Evolutionary conservation across 2,888 invertebrate genomes (phyloP), one percentile per base, ranked within the genome.

Genomic region (Drosophila atripex): DNA sequence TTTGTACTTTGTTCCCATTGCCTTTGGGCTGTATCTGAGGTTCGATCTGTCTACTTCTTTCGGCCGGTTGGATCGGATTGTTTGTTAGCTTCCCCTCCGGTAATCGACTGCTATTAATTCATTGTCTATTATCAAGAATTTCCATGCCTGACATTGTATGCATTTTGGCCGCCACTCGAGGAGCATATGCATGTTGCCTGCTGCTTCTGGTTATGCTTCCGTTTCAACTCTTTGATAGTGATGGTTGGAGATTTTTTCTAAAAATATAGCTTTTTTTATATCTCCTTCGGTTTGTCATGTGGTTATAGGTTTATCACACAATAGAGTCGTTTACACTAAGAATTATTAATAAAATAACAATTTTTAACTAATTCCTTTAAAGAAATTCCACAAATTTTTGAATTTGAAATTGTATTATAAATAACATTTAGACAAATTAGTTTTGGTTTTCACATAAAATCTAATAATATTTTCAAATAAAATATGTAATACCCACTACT

Each of bases 91-190:
- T 60, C 65, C 73, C 64, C 66, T 66, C 73, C 63, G 75, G 76
- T 78, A 86, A 86, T 78, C 80, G 80, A 73, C 86, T 77, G 86
- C 85, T 74, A 86, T 85, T 86, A 85, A 85, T 85, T 85, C 84
- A 85, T 84, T 84, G 84, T 80, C 84, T 75, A 85, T 84, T 86
- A 84, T 84, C 78, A 64, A 52, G 72, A 77, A 74, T 72, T 71
- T 76, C 76, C 80, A 76, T 78, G 77, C 70, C 79, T 68, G 79
- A 85, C 78, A 85, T 84, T 86, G 86, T 85, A 86, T 85, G 85
- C 85, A 85, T 86, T 85, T 85, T 75, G 80, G 71, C 68, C 70
- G 61, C 71, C 78, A 69, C 84, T 71, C 65, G 58, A 71, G 61
- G 54, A 51, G 74, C 52, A 72, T 66, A 70, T 71, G 63, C 75